Evolutionary conservation across 2,113 vertebrate species (phyloP).

Genomic region (Cyprinus carpio): DNA sequence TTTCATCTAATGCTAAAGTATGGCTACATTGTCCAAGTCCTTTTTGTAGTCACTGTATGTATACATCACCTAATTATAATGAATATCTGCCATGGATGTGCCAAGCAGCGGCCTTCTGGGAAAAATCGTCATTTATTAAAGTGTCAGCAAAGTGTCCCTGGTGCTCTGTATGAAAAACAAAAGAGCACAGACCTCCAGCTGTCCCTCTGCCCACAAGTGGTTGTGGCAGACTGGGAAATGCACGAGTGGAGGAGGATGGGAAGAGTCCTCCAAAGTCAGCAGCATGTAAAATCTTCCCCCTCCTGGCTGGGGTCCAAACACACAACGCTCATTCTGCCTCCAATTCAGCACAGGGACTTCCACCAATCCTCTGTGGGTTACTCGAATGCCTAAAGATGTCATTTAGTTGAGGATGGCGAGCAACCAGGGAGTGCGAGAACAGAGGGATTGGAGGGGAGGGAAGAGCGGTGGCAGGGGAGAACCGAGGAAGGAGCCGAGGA

Average conservation of each 20-base stretch:
- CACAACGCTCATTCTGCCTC: conserved; percentile 42
- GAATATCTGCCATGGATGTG: neutral
- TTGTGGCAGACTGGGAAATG: conserved; percentile 40
- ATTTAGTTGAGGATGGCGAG: conserved; percentile 47
- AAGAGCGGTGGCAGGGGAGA: conserved; percentile 31
- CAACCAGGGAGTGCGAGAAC: neutral
- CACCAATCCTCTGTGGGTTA: conserved; percentile 48
- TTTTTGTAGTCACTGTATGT: neutral
- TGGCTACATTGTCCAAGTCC: neutral
- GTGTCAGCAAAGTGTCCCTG: conserved; percentile 52
- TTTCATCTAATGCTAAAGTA: neutral
- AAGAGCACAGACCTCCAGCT: conserved; percentile 53
- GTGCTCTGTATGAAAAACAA: conserved; percentile 28
- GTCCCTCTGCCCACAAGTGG: conserved; percentile 54
- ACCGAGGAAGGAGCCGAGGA: conserved; percentile 28
- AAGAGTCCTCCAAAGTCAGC: conserved; percentile 53
- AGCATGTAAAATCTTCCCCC: conserved; percentile 50
- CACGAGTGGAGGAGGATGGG: conserved; percentile 10
- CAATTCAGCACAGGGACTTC: conserved; percentile 46
- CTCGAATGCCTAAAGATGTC: conserved; percentile 57
- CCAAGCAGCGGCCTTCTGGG: conserved; percentile 41
- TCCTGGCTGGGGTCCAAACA: conserved; percentile 52
- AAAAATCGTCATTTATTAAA: conserved; percentile 58
- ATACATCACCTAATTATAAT: conserved; percentile 16
- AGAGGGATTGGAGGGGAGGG: conserved; percentile 26